Evolutionary conservation across 2,888 invertebrate genomes (phyloP), one percentile per base, ranked within the genome.

Genomic region (Spialia ferax): DNA sequence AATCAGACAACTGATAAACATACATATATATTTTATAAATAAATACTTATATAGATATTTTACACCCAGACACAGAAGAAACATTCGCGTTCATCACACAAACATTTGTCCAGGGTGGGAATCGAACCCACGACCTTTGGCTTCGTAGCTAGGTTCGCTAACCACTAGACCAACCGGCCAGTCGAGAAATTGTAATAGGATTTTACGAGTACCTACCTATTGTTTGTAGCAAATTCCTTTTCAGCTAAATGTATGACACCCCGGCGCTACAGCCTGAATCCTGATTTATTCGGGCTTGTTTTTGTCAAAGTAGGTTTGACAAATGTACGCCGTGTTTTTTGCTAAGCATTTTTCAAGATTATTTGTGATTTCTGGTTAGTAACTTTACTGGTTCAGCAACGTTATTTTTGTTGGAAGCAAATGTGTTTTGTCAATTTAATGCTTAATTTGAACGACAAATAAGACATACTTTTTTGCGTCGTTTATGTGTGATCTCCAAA

Each of bases 271-370:
- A 42, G 18, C 4, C 42, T 59, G 42, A 59, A 42, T 10, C 4
- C 42, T 59, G 42, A 59, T 59, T 59, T 59, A 59, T 59, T 38
- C 4, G 5, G 35, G 20, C 59, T 22, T 59, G 45, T 35, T 59
- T 59, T 38, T 59, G 59, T 42, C 59, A 45, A 8, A 42, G 42
- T 45, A 15, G 42, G 42, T 59, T 59, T 59, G 59, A 45, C 42
- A 59, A 59, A 59, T 59, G 15, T 26, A 10, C n/a, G 38, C n/a
- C 38, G 8, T 59, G 45, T 59, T 59, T 59, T 45, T 23, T 15
- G 8, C 7, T 15, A 59, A 59, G 15, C 59, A 59, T 59, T 59
- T 59, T 15, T 60, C 60, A 60, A 60, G 60, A 45, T 60, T 60
- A 60, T 60, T 60, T 45, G 60, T 29, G 42, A 23, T 42, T 42